Percentiles rank a stretch among this genome's conserved stretches.
Conservation (phyloP, 2,797 vertebrate species). For the Ptychobarbus kaznakovi region DNA sequence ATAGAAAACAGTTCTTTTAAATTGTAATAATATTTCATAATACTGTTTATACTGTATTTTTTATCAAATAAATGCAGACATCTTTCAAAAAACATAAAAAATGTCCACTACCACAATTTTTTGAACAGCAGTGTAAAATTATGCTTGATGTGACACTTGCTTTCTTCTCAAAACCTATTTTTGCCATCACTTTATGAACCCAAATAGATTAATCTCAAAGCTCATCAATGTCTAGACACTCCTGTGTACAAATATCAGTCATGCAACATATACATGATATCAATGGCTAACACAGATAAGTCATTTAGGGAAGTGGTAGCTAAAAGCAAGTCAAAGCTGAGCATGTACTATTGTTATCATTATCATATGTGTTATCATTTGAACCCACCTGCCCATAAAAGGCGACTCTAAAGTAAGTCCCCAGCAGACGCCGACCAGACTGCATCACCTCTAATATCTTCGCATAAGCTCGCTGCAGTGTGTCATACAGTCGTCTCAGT, state of each 20-base stretch:
- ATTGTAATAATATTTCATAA: too few species aligned
- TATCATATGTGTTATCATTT: neutral
- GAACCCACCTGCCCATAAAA: conserved; percentile 93
- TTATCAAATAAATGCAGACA: neutral
- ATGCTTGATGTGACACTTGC: neutral
- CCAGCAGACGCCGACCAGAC: conserved; percentile 89
- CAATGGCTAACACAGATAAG: conserved; percentile 5
- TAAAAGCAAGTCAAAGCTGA: neutral
- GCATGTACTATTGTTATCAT: too few species aligned
- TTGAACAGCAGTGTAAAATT: neutral
- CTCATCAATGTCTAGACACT: neutral
- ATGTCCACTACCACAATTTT: neutral
- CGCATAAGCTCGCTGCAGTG: conserved; percentile 92
- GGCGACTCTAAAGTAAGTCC: conserved; percentile 95
- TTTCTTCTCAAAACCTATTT: neutral
- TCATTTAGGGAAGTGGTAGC: conserved; percentile 9
- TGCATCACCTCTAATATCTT: conserved; percentile 96
- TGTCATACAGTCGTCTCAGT: conserved; percentile 92
- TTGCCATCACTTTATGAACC: neutral
- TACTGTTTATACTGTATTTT: neutral
- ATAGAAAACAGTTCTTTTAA: neutral
- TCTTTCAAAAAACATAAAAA: neutral
- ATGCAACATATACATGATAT: neutral
- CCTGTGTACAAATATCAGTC: neutral
- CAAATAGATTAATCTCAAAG: neutral